A percentile compares a stretch with the other conserved stretches of the same genome.
Conservation (phyloP, 2,113 vertebrate species). For the Mobula birostris region DNA sequence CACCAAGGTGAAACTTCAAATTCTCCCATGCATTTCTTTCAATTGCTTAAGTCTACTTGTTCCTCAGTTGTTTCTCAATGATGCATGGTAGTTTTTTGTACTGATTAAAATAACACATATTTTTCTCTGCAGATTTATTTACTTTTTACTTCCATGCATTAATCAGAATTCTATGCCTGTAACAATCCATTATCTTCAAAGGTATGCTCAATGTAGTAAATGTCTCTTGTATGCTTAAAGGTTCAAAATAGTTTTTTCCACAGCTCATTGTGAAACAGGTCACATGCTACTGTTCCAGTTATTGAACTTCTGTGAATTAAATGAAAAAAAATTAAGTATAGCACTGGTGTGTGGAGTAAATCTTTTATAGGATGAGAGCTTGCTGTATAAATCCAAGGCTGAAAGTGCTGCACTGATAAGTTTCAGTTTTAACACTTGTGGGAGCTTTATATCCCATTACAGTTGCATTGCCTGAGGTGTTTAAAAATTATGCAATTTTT, state of each 20-base stretch:
- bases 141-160: not conserved
- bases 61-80: not conserved
- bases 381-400: not conserved
- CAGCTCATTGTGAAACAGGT: not conserved
- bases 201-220: slow-evolving; percentile 1
- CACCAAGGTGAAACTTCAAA: not conserved
- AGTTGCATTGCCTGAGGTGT: not conserved
- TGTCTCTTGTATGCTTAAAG: not conserved
- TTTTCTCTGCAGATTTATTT: not conserved
- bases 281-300: slow-evolving; percentile 20
- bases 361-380: not conserved
- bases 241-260: slow-evolving; percentile 9
- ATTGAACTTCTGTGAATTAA: slow-evolving; percentile 11
- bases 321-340: not conserved
- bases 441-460: not conserved
- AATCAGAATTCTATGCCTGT: not conserved
- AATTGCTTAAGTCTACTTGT: not conserved
- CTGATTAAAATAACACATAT: slow-evolving; percentile 14
- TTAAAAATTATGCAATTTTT: not conserved
- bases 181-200: not conserved
- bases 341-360: not conserved
- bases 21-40: not conserved
- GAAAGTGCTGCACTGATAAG: not conserved
- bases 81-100: not conserved
- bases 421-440: not conserved